These are phyloP conservation scores for Thymelicus acteon DNA, from an alignment of 2,888 invertebrate species.

Conservation along the genomic window DNA sequence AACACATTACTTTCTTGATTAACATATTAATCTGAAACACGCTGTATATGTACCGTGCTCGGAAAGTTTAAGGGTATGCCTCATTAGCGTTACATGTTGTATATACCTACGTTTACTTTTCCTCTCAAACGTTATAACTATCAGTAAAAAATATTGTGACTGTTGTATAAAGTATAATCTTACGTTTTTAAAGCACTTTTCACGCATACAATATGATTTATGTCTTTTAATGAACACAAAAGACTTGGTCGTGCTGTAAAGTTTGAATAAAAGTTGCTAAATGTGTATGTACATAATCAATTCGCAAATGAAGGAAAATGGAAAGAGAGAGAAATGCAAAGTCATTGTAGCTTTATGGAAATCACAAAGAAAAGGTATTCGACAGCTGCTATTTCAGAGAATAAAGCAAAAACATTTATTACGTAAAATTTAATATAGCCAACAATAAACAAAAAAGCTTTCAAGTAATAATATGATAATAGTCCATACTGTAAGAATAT, in stretches of 20 bases:
- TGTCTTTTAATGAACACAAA: neutral
- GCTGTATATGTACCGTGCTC: too few species aligned
- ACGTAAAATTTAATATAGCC: neutral
- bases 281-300: constrained; percentile 28
- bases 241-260: neutral
- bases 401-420: neutral
- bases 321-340: neutral
- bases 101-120: too few species aligned
- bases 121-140: too few species aligned
- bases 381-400: neutral
- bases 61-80: too few species aligned
- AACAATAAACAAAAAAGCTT: neutral
- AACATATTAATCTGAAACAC: too few species aligned
- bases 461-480: neutral
- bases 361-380: constrained; percentile 9
- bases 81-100: too few species aligned
- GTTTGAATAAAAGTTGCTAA: constrained; percentile 24
- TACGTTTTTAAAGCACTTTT: neutral
- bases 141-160: too few species aligned
- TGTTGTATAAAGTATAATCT: neutral
- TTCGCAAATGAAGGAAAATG: constrained; percentile 27
- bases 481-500: neutral
- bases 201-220: neutral
- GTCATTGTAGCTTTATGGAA: constrained; percentile 18
- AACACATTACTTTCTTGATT: too few species aligned